Evolutionary conservation across 92 coral and sea anemone species (phyloP).

Genomic region (Actinostola sp.): DNA sequence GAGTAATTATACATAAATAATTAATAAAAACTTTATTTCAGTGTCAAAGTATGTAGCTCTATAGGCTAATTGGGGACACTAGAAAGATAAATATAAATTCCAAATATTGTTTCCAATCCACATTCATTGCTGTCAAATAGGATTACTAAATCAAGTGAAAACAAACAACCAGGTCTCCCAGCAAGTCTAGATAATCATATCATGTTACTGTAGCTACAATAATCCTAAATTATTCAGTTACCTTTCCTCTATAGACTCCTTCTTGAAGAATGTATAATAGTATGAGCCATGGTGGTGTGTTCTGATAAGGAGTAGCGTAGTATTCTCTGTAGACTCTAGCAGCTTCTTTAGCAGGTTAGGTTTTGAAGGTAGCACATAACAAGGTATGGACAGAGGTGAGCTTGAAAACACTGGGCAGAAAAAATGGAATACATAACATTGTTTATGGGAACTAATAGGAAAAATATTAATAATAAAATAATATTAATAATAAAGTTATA

Average conservation of each 20-base stretch:
- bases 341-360: slow-evolving; percentile 6
- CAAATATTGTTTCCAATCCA: too few species aligned
- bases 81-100: too few species aligned
- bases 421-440: too few species aligned
- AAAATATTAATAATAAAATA: too few species aligned
- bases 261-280: not conserved
- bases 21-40: too few species aligned
- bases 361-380: slow-evolving; percentile 58
- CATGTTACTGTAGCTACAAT: not conserved
- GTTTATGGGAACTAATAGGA: too few species aligned
- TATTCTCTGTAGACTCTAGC: not conserved
- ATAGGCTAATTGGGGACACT: too few species aligned
- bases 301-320: slow-evolving; percentile 5
- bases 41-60: too few species aligned
- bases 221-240: not conserved
- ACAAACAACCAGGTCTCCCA: not conserved
- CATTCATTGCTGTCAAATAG: not conserved
- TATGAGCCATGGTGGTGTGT: slow-evolving; percentile 1
- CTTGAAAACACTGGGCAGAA: slow-evolving; percentile 45
- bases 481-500: too few species aligned
- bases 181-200: not conserved
- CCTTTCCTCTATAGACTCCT: slow-evolving; percentile 7
- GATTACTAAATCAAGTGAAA: not conserved
- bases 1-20: too few species aligned
- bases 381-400: slow-evolving; percentile 42